These are phyloP conservation scores for Sinodicranocentrus sp. DNA, from an alignment of 2,888 invertebrate species.

Conservation along the genomic window DNA sequence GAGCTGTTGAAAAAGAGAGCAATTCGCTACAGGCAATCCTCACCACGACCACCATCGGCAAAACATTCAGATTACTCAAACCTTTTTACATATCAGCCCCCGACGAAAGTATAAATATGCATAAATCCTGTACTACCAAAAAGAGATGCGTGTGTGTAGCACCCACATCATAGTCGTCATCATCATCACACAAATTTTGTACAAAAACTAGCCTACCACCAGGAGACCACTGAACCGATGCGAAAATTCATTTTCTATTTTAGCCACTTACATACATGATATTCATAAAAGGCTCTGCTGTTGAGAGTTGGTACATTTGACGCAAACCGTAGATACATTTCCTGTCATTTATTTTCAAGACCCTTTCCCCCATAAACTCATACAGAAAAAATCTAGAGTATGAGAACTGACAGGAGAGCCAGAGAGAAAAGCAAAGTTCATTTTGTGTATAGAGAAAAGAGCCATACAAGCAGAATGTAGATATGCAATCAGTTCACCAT, in stretches of 20 bases:
- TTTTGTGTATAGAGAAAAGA: background rate
- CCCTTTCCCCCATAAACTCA: background rate
- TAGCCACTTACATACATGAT: background rate
- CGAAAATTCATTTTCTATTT: slow-evolving; percentile 48
- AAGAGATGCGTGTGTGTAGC: background rate
- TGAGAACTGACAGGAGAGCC: background rate
- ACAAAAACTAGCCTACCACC: background rate
- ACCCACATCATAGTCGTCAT: no score
- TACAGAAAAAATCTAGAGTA: background rate
- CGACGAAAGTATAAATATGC: slow-evolving; percentile 53
- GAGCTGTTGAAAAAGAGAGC: slow-evolving; percentile 13
- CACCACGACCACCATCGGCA: background rate
- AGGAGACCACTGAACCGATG: slow-evolving; percentile 18
- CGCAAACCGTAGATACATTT: slow-evolving; percentile 37
- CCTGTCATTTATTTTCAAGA: slow-evolving; percentile 57
- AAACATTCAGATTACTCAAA: slow-evolving; percentile 46
- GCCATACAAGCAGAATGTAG: background rate
- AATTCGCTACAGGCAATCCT: slow-evolving; percentile 22
- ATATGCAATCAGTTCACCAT: slow-evolving; percentile 15
- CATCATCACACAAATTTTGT: background rate
- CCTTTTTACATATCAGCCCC: slow-evolving; percentile 21
- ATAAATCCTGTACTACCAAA: no score
- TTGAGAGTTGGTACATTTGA: background rate
- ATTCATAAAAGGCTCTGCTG: background rate
- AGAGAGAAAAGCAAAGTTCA: background rate